phyloP scores from a whole-genome alignment of 2,797 vertebrate species.

The Artibeus lituratus region DNA sequence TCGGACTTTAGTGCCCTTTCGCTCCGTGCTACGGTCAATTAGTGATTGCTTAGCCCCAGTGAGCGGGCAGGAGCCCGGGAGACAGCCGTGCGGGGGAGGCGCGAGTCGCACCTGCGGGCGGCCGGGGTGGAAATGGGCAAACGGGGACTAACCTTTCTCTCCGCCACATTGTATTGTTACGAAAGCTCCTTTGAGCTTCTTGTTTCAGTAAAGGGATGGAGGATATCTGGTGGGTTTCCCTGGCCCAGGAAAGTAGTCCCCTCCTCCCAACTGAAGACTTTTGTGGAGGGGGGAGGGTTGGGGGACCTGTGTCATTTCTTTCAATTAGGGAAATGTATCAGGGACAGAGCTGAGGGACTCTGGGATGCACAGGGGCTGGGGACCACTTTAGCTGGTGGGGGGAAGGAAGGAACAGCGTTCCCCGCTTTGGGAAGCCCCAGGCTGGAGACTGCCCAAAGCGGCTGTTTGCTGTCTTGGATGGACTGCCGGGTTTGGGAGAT shows the following conservation, averaged over 20 bases:
- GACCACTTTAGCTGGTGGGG: not conserved
- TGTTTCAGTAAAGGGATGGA: not conserved
- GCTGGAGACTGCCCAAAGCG: not conserved
- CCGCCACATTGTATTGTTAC: not conserved
- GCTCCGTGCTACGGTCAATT: constrained; percentile 34
- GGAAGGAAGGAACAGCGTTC: not conserved
- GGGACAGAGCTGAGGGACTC: not conserved
- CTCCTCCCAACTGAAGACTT: not conserved
- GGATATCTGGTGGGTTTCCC: not conserved
- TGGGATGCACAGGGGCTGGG: not conserved
- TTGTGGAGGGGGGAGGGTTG: not conserved
- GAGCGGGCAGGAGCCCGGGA: not conserved
- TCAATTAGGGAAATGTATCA: constrained; percentile 35
- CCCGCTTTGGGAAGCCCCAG: not conserved
- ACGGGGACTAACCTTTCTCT: not conserved
- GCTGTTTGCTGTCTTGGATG: not conserved
- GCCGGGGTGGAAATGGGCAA: not conserved
- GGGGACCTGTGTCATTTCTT: constrained; percentile 27
- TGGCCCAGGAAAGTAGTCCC: not conserved
- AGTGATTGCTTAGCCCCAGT: constrained; percentile 34
- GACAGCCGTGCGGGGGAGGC: not conserved
- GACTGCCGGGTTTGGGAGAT: not conserved
- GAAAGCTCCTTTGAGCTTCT: not conserved
- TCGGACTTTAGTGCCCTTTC: constrained; percentile 25
- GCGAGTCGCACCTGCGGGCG: not conserved